A percentile compares a stretch with the other conserved stretches of the same genome.
phyloP scores from a whole-genome alignment of 2,113 vertebrate species.

The Petrocephalus microphthalmus region DNA sequence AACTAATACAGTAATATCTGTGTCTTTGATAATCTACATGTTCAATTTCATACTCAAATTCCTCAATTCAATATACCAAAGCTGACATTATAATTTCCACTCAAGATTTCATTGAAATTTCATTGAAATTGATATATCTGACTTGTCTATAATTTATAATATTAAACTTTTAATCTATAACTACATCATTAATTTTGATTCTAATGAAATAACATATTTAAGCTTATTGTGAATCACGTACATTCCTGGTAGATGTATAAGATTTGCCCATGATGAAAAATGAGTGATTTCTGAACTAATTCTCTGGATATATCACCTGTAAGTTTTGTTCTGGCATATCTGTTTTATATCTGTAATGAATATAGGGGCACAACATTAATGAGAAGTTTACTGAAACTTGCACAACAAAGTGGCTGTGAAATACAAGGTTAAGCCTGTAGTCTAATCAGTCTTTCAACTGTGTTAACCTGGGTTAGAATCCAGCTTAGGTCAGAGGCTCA shows the following conservation, averaged over 20 bases:
- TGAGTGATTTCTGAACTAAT: neutral
- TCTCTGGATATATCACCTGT: neutral
- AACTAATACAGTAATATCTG: neutral
- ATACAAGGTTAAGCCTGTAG: slow-evolving; percentile 14
- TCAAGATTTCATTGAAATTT: neutral
- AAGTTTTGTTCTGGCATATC: neutral
- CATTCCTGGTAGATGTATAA: neutral
- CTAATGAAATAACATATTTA: neutral
- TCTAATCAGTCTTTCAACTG: slow-evolving; percentile 22
- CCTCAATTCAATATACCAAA: neutral
- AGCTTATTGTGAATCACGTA: neutral
- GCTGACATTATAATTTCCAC: neutral
- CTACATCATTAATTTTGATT: neutral
- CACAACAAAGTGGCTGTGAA: neutral
- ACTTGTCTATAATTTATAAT: neutral
- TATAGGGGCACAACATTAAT: neutral
- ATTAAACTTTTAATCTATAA: neutral
- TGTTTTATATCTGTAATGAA: neutral
- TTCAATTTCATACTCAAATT: neutral
- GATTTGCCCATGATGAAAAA: neutral
- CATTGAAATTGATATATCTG: neutral
- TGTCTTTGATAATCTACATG: neutral
- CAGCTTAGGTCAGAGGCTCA: slow-evolving; percentile 19
- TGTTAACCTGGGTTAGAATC: slow-evolving; percentile 25
- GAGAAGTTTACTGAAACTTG: no score